A percentile compares a stretch with the other conserved stretches of the same genome.
Conservation (phyloP, 2,113 vertebrate species). For the Mormoops blainvillei region DNA sequence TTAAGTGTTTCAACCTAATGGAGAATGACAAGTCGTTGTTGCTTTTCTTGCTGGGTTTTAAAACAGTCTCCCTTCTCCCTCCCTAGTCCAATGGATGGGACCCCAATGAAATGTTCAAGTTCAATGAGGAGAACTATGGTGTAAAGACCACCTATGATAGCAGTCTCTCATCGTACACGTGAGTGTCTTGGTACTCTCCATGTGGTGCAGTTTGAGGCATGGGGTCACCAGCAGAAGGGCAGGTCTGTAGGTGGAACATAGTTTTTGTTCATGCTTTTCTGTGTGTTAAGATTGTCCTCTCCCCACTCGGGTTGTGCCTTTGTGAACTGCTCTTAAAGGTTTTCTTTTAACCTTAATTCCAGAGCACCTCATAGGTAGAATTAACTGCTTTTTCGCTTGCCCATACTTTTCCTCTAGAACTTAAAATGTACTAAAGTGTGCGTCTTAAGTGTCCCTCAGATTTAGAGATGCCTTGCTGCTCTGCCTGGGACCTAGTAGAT, state of each 20-base stretch:
- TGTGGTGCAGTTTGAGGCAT: neutral
- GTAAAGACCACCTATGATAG: conserved; percentile 93
- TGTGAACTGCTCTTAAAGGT: neutral
- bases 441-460: neutral
- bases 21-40: neutral
- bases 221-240: neutral
- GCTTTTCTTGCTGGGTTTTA: neutral
- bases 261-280: neutral
- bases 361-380: neutral
- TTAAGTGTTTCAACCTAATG: neutral
- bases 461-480: neutral
- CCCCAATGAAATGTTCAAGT: conserved; percentile 94
- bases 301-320: neutral
- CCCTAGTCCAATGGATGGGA: conserved; percentile 93
- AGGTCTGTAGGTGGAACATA: neutral
- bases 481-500: neutral
- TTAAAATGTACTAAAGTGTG: neutral
- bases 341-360: neutral
- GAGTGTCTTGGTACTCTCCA: conserved; percentile 68
- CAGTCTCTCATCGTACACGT: conserved; percentile 94
- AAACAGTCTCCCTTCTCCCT: neutral
- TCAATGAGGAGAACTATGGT: conserved; percentile 92
- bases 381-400: neutral
- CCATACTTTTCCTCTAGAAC: neutral
- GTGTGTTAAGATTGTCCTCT: neutral